Evolutionary conservation across 1,140 invertebrate genomes (phyloP).

Genomic region (Melitaea cinxia): DNA sequence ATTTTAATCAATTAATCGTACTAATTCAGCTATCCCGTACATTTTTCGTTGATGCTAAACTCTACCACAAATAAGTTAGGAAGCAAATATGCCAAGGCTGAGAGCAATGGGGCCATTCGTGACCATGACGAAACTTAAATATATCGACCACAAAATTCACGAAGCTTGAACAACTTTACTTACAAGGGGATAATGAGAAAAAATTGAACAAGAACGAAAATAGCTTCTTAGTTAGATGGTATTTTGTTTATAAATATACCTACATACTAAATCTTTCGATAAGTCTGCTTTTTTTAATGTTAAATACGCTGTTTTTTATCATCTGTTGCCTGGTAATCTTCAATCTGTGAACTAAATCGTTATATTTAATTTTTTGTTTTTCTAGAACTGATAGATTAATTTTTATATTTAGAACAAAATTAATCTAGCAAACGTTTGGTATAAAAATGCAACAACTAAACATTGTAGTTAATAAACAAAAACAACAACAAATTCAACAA

Average conservation of each 20-base stretch:
- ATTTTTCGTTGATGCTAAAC: constrained; percentile 1
- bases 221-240: not conserved
- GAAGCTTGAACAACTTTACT: constrained; percentile 2
- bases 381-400: too few relatives aligned
- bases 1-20: constrained; percentile 3
- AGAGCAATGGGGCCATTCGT: constrained; percentile 9
- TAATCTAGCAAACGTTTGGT: too few relatives aligned
- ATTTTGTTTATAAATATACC: not conserved
- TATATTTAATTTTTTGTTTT: too few relatives aligned
- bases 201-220: not conserved
- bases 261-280: too few relatives aligned
- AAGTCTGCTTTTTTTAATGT: too few relatives aligned
- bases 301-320: too few relatives aligned
- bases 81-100: constrained; percentile 23
- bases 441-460: too few relatives aligned
- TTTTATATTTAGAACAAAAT: too few relatives aligned
- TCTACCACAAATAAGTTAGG: constrained; percentile 1
- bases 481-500: too few relatives aligned
- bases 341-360: too few relatives aligned
- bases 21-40: not conserved
- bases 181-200: constrained; percentile 5
- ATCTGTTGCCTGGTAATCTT: too few relatives aligned
- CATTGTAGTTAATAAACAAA: too few relatives aligned
- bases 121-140: constrained; percentile 14
- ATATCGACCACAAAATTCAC: constrained; percentile 6